Conservation (phyloP, 2,797 vertebrate species). For the Bufotes viridis region DNA sequence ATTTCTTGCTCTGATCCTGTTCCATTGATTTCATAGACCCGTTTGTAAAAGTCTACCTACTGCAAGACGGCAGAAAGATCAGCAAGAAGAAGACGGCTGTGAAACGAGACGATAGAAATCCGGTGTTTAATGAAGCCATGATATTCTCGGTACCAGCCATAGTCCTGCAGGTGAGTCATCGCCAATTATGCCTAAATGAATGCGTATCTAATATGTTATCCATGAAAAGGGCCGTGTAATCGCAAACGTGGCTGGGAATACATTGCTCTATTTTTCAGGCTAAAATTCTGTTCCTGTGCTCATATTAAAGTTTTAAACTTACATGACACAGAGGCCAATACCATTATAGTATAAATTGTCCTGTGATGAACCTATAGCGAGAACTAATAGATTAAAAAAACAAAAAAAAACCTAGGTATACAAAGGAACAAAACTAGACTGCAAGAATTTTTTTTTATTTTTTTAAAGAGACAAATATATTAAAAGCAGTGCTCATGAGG, state of each 20-base stretch:
- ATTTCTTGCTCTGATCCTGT: not conserved
- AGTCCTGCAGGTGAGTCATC: constrained; percentile 87
- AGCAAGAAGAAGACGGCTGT: constrained; percentile 97
- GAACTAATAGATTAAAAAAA: too few relatives aligned
- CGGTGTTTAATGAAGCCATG: constrained; percentile 98
- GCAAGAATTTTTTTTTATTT: too few relatives aligned
- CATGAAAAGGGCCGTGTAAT: not conserved
- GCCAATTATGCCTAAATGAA: not conserved
- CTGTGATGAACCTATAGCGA: too few relatives aligned
- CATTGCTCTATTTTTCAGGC: not conserved
- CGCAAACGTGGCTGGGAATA: constrained; percentile 6
- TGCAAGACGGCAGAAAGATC: constrained; percentile 96
- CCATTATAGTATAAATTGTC: too few relatives aligned
- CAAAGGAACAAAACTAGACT: too few relatives aligned
- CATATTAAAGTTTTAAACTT: not conserved
- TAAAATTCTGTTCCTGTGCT: not conserved
- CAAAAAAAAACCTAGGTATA: too few relatives aligned
- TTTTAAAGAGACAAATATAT: too few relatives aligned
- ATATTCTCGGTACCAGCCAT: constrained; percentile 96
- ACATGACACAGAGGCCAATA: too few relatives aligned
- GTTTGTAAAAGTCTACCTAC: constrained; percentile 97
- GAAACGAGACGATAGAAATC: constrained; percentile 93
- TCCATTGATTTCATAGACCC: constrained; percentile 79
- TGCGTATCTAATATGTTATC: not conserved
- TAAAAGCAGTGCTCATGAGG: too few relatives aligned